phyloP scores from a whole-genome alignment of 37 sponge, comb jelly and placozoan species.

The Crambe crambe region DNA sequence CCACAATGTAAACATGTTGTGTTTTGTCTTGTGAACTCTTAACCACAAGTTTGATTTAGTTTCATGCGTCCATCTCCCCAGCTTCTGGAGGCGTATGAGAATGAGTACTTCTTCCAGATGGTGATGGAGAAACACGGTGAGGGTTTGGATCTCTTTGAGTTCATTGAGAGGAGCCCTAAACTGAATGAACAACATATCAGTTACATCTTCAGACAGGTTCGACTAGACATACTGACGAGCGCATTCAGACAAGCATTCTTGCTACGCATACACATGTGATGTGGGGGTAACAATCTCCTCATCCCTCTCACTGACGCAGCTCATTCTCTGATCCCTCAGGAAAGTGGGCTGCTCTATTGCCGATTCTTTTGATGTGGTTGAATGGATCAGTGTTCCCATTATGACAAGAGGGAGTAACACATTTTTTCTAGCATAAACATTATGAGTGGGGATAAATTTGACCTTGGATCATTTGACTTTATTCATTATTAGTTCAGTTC shows the following conservation, averaged over 20 bases:
- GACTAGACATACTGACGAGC: background rate
- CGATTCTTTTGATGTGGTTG: too few species aligned
- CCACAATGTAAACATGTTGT: background rate
- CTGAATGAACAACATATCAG: conserved; percentile 81
- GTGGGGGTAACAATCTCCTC: background rate
- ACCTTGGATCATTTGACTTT: too few species aligned
- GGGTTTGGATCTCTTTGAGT: conserved; percentile 92
- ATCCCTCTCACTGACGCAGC: too few species aligned
- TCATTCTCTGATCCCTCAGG: too few species aligned
- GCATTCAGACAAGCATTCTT: background rate
- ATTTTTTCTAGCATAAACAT: too few species aligned
- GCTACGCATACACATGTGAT: background rate
- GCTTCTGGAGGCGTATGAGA: conserved; percentile 91
- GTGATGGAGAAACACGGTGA: conserved; percentile 96
- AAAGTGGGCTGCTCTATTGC: too few species aligned
- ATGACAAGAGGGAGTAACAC: too few species aligned
- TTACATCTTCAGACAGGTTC: conserved; percentile 93
- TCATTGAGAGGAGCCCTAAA: conserved; percentile 77
- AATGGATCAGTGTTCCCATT: too few species aligned
- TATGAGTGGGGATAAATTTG: too few species aligned
- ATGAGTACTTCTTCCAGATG: conserved; percentile 85
- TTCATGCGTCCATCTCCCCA: background rate
- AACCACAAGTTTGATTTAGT: too few species aligned
- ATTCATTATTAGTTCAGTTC: background rate
- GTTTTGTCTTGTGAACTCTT: too few species aligned